Evolutionary conservation across 2,888 invertebrate genomes (phyloP), one percentile per base, ranked within the genome.

Genomic region (Tolmerus cingulatus): DNA sequence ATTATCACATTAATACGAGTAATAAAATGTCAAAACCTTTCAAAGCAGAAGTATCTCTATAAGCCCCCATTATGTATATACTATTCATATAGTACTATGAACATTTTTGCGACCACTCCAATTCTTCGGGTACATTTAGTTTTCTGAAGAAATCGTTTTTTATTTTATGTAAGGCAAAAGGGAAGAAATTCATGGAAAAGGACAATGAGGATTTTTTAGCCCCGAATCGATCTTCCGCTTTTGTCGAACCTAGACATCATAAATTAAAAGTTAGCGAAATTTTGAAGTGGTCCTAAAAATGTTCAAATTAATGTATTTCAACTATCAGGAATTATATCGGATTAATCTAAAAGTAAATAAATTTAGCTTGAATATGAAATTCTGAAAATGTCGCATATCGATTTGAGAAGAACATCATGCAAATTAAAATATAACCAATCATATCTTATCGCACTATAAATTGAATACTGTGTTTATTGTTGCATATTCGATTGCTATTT

Each of bases 1-100:
- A 79, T 79, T 79, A 79, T 79, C 78, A 23, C 43, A 78, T 78
- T 78, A 79, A 79, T 79, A 30, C 46, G 23, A 51, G 79, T 51
- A 79, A 79, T 79, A 79, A 79, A 79, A 46, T 79, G 23, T 51
- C 51, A 51, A 79, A 79, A 79, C 9, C 66, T 51, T 51, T 66
- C 66, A 66, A 66, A 66, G 8, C 66, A 23, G 66, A 23, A 23
- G n/a, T 57, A 57, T 51, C n/a, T 51, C n/a, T 51, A n/a, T n/a
- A 51, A n/a, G 51, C 5, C 51, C n/a, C 51, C 7, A 51, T 51
- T 46, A 12, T 51, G 7, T 51, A n/a, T 16, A n/a, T 51, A 51
- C 7, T 40, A 51, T 51, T 4, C 51, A 5, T 51, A 30, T 4
- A n/a, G n/a, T n/a, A n/a, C n/a, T n/a, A n/a, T n/a, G n/a, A n/a